A percentile compares a stretch with the other conserved stretches of the same genome.
phyloP scores from a whole-genome alignment of 2,888 invertebrate species.

The Ectemnius cavifrons region DNA sequence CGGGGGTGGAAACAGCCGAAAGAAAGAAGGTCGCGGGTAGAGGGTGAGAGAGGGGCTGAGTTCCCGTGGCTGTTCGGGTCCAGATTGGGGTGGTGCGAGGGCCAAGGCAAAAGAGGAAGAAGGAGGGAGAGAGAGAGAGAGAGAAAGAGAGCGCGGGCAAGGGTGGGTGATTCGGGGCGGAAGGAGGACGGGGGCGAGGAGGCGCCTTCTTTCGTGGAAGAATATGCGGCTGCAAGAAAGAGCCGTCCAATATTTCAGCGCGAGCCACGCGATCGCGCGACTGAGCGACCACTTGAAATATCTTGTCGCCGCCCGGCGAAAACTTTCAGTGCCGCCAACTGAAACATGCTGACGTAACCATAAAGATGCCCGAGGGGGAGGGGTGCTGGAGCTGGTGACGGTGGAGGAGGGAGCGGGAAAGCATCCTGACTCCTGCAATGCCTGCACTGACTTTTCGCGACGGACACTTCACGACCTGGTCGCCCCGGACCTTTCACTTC shows the following conservation, averaged over 20 bases:
- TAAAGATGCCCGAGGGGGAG: conserved; percentile 71
- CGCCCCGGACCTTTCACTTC: no score
- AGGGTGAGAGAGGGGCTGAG: conserved; percentile 45
- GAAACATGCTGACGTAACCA: conserved; percentile 78
- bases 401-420: neutral
- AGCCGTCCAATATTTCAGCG: conserved; percentile 77
- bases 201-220: conserved; percentile 54
- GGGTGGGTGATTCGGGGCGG: conserved; percentile 41
- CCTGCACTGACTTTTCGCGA: conserved; percentile 20
- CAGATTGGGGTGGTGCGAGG: conserved; percentile 11
- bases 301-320: conserved; percentile 75
- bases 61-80: neutral
- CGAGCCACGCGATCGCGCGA: conserved; percentile 63
- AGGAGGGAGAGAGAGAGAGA: conserved; percentile 10
- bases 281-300: conserved; percentile 77
- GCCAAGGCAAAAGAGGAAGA: neutral
- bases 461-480: conserved; percentile 50
- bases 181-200: conserved; percentile 21
- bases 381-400: no score
- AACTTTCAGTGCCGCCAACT: conserved; percentile 76
- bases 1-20: conserved; percentile 36
- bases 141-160: no score
- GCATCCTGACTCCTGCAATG: conserved; percentile 14
- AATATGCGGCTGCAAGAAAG: conserved; percentile 76
- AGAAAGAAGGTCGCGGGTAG: conserved; percentile 55